Evolutionary conservation across 1,140 invertebrate species (phyloP).

Genomic region (Drosophila takahashii): DNA sequence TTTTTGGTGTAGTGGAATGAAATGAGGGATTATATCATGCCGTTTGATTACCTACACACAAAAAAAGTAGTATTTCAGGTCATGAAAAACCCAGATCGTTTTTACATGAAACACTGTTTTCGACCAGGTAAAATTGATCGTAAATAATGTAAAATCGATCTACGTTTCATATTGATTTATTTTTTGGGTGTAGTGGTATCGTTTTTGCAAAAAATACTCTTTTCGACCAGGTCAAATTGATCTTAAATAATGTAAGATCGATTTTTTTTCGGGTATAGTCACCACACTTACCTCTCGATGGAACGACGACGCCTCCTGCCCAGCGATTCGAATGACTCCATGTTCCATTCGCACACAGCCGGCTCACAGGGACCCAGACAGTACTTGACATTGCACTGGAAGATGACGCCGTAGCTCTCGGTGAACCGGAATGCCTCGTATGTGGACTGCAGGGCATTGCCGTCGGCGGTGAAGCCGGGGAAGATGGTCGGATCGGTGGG

Average conservation of each 20-base stretch:
- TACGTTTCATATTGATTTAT: too few relatives aligned
- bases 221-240: too few relatives aligned
- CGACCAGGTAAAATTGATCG: too few relatives aligned
- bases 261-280: too few relatives aligned
- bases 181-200: too few relatives aligned
- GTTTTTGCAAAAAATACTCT: too few relatives aligned
- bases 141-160: too few relatives aligned
- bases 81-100: too few relatives aligned
- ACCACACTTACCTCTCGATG: constrained; percentile 81
- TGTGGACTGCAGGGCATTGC: constrained; percentile 94
- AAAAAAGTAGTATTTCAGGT: too few relatives aligned
- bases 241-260: too few relatives aligned
- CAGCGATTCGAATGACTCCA: constrained; percentile 95
- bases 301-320: constrained; percentile 95
- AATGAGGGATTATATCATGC: not conserved
- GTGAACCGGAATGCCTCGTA: constrained; percentile 98
- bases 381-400: constrained; percentile 98
- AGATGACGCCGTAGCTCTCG: constrained; percentile 98
- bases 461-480: constrained; percentile 94
- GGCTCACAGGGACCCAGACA: constrained; percentile 97
- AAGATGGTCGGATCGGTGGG: constrained; percentile 97
- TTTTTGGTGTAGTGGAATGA: too few relatives aligned
- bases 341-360: constrained; percentile 94
- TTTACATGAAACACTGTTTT: too few relatives aligned
- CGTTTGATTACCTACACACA: not conserved